Base-by-base conservation (phyloP, 1,140 invertebrate genomes). In the Drosophila santomea region DNA sequence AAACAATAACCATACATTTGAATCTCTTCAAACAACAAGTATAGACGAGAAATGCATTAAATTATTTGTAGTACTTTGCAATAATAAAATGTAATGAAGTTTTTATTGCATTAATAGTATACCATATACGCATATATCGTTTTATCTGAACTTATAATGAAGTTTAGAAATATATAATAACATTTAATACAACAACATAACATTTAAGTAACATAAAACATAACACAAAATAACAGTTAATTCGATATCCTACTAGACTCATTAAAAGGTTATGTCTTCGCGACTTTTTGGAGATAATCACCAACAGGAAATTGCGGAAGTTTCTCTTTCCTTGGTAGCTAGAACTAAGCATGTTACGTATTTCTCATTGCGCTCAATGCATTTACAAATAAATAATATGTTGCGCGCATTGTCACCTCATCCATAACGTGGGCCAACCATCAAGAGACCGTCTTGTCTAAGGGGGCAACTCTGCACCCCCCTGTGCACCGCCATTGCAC, bases 321-420 rank as follows among this genome's bases (percentile, higher is more conserved):
- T 32, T 63, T 61, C 11, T 17, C 23, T 43, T 15, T 8, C 7
- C 8, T 43, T 43, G 39, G 6, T n/a, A 8, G 43, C 14, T 28
- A 10, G 20, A 45, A n/a, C 32, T 23, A 36, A 38, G 15, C 17
- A 4, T 15, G 11, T 12, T 12, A 7, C 5, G n/a, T 6, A 51
- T 12, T 11, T 10, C 45, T 64, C 14, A 12, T 14, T 32, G 44
- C 23, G 25, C 15, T 35, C 51, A 45, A 61, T 11, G 45, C 38
- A 51, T 51, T 64, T 57, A 35, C 35, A 23, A 71, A 38, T 71
- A 12, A 41, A 41, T 23, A 20, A 17, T n/a, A 25, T 23, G 61
- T 14, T 56, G 78, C 74, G 79, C 68, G 74, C 79, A 51, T 83
- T 82, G 80, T 82, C 80, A 82, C 63, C 64, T 82, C 69, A 82